phyloP scores from a whole-genome alignment of 2,888 invertebrate species.

The Macrostomum cliftonense region DNA sequence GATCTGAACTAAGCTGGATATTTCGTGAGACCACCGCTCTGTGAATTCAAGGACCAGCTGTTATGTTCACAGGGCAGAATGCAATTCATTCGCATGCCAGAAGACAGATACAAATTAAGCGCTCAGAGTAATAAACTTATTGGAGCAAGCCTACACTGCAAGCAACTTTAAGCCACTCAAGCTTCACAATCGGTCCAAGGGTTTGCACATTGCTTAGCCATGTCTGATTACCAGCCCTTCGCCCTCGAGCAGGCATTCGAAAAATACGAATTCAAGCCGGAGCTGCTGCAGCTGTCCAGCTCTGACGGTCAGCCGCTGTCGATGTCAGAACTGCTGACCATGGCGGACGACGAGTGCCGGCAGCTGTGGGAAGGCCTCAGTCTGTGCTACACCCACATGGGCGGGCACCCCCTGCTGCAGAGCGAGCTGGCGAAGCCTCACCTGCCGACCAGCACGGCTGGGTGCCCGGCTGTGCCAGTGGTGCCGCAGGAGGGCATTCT shows the following conservation, averaged over 20 bases:
- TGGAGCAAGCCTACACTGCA: no score
- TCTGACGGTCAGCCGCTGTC: slow-evolving; percentile 13
- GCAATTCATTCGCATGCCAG: no score
- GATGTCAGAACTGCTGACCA: slow-evolving; percentile 12
- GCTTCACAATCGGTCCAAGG: no score
- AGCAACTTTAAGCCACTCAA: no score
- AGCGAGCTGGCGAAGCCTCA: slow-evolving; percentile 11
- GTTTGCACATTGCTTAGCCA: no score
- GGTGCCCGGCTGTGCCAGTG: slow-evolving; percentile 9
- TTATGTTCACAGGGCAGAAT: no score
- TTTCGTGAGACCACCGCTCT: no score
- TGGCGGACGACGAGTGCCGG: slow-evolving; percentile 12
- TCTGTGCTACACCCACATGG: slow-evolving; percentile 12
- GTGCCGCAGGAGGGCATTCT: slow-evolving; percentile 15
- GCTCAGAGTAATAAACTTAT: no score
- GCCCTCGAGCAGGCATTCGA: slow-evolving; percentile 5
- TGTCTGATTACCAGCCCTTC: no score
- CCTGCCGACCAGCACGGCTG: neutral
- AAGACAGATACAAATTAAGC: no score
- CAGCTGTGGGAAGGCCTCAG: slow-evolving; percentile 12
- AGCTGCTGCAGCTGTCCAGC: slow-evolving; percentile 11
- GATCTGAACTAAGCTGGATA: no score
- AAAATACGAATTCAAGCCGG: slow-evolving; percentile 12
- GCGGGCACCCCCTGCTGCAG: slow-evolving; percentile 13
- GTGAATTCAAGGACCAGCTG: no score